Evolutionary conservation across 1,140 invertebrate species (phyloP).

Genomic region (Neodiprion virginianus): DNA sequence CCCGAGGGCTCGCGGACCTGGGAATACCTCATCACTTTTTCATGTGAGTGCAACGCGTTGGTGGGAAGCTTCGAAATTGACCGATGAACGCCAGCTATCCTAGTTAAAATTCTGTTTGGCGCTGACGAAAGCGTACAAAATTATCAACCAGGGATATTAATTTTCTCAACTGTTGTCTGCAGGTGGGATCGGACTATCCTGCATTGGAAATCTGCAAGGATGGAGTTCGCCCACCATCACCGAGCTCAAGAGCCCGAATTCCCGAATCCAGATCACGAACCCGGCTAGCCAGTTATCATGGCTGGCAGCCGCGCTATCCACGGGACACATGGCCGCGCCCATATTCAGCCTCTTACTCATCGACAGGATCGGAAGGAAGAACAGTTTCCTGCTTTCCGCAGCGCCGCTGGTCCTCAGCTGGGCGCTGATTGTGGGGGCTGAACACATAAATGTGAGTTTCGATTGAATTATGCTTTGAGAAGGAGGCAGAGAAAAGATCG

Average conservation of each 20-base stretch:
- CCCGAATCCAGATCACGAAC: slow-evolving; percentile 33
- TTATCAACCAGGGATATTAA: no score
- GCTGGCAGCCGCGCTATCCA: slow-evolving; percentile 53
- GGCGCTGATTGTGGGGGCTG: slow-evolving; percentile 65
- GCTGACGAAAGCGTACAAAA: no score
- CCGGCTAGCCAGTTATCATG: slow-evolving; percentile 46
- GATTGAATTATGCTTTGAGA: neutral
- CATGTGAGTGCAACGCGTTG: neutral
- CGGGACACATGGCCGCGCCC: slow-evolving; percentile 57
- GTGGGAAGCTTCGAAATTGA: no score
- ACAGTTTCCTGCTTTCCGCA: slow-evolving; percentile 65
- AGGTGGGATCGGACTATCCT: slow-evolving; percentile 34
- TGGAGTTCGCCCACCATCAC: slow-evolving; percentile 59
- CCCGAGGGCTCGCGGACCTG: slow-evolving; percentile 35
- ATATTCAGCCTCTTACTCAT: slow-evolving; percentile 41
- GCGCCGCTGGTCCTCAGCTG: slow-evolving; percentile 69
- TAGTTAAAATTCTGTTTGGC: neutral
- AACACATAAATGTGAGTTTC: slow-evolving; percentile 58
- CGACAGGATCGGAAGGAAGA: slow-evolving; percentile 70
- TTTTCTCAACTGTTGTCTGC: neutral
- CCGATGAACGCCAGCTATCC: neutral
- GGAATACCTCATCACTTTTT: slow-evolving; percentile 28
- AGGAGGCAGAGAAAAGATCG: no score
- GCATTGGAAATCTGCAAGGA: slow-evolving; percentile 47
- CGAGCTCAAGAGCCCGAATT: slow-evolving; percentile 41